A percentile compares a stretch with the other conserved stretches of the same genome.
Conservation (phyloP, 2,797 vertebrate species). For the Spinibarbus caldwelli region DNA sequence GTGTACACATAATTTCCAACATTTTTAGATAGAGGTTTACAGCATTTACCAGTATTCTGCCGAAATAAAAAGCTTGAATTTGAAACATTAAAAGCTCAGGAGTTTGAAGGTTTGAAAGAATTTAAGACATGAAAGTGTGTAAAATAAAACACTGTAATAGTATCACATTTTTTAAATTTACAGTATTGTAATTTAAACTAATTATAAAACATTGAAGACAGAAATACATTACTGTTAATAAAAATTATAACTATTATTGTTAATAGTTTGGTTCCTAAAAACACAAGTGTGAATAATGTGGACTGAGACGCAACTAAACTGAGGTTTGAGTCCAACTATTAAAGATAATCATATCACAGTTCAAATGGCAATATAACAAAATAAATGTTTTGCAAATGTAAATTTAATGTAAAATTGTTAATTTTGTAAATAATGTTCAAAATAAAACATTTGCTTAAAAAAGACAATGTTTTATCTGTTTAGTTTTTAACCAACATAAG, state of each 20-base stretch:
- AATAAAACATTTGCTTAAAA: background rate
- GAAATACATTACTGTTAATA: background rate
- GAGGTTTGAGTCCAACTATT: background rate
- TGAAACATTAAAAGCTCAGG: background rate
- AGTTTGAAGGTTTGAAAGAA: background rate
- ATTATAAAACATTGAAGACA: background rate
- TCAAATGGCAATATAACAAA: background rate
- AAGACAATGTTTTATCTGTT: background rate
- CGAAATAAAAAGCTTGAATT: background rate
- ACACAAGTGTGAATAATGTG: background rate
- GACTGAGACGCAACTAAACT: background rate
- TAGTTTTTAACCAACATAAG: background rate
- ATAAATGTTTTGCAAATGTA: no score
- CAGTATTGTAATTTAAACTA: background rate
- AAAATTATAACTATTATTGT: background rate
- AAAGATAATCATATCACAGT: background rate
- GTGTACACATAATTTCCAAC: background rate
- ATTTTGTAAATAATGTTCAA: background rate
- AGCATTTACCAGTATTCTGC: background rate
- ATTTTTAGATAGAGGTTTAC: background rate
- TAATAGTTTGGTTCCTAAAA: background rate
- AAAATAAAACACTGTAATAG: background rate
- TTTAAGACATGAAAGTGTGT: background rate
- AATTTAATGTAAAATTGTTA: background rate
- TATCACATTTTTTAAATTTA: background rate